phyloP scores from a whole-genome alignment of 2,888 invertebrate genomes.

The Heteropelma amictum region DNA sequence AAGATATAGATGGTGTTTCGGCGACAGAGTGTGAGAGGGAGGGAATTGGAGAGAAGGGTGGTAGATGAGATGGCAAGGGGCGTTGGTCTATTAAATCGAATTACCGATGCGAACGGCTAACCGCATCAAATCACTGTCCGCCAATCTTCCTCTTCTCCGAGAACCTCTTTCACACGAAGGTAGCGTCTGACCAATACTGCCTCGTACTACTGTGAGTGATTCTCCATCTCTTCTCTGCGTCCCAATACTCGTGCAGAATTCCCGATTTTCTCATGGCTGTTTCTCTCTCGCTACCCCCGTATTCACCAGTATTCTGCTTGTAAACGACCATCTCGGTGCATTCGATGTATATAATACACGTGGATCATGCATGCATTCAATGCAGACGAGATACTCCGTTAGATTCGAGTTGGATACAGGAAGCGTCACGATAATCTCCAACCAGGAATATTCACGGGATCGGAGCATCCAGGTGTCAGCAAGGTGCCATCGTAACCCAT shows the following conservation, averaged over 20 bases:
- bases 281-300: not conserved
- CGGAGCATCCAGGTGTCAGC: constrained; percentile 60
- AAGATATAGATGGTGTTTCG: not conserved
- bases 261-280: constrained; percentile 11
- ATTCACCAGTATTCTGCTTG: constrained; percentile 1
- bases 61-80: constrained; percentile 64
- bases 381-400: constrained; percentile 21
- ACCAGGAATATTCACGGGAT: constrained; percentile 61
- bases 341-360: constrained; percentile 13
- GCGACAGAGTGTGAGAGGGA: not conserved
- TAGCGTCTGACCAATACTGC: constrained; percentile 65
- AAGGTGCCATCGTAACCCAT: constrained; percentile 60
- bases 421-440: constrained; percentile 42
- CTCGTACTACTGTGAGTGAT: constrained; percentile 28
- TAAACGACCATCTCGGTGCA: constrained; percentile 20
- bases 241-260: constrained; percentile 23
- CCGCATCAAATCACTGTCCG: constrained; percentile 73
- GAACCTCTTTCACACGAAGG: constrained; percentile 44
- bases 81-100: constrained; percentile 72
- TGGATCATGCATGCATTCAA: constrained; percentile 1
- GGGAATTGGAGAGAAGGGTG: constrained; percentile 18
- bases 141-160: constrained; percentile 63
- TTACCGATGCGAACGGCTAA: constrained; percentile 71
- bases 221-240: not conserved
- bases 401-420: constrained; percentile 1